A percentile compares a stretch with the other conserved stretches of the same genome.
These are phyloP conservation scores for Sardinella longiceps DNA, from an alignment of 2,797 vertebrate genomes.

Conservation along the genomic window DNA sequence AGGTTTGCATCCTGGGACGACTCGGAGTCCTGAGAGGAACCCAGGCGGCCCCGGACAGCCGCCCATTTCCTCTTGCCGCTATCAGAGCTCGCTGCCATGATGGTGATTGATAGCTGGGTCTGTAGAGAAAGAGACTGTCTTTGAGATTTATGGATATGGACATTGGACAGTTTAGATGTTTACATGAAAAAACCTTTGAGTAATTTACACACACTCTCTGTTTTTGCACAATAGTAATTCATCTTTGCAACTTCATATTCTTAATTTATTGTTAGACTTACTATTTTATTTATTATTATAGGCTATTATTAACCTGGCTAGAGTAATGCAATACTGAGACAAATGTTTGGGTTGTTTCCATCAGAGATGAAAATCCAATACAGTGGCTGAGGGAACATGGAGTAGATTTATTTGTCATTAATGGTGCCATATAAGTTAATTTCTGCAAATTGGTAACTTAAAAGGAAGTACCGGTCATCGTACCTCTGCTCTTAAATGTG, in stretches of 20 bases:
- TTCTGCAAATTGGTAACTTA: background rate
- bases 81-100: conserved; percentile 85
- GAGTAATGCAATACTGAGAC: background rate
- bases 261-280: no score
- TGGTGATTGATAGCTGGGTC: conserved; percentile 38
- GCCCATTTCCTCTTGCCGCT: conserved; percentile 89
- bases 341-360: no score
- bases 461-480: background rate
- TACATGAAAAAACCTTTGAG: background rate
- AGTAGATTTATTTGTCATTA: background rate
- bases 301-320: no score
- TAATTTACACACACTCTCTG: background rate
- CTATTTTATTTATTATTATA: no score
- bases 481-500: background rate
- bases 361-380: no score
- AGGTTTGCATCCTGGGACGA: conserved; percentile 89
- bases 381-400: no score
- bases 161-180: conserved; percentile 5
- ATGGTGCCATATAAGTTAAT: background rate
- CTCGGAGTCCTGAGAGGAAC: conserved; percentile 87
- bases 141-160: background rate
- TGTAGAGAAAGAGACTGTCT: conserved; percentile 28
- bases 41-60: conserved; percentile 84
- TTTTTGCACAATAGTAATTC: no score
- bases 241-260: no score